These are phyloP conservation scores for Blastomussa wellsi DNA, from an alignment of 92 coral and sea anemone genomes.

Conservation along the genomic window DNA sequence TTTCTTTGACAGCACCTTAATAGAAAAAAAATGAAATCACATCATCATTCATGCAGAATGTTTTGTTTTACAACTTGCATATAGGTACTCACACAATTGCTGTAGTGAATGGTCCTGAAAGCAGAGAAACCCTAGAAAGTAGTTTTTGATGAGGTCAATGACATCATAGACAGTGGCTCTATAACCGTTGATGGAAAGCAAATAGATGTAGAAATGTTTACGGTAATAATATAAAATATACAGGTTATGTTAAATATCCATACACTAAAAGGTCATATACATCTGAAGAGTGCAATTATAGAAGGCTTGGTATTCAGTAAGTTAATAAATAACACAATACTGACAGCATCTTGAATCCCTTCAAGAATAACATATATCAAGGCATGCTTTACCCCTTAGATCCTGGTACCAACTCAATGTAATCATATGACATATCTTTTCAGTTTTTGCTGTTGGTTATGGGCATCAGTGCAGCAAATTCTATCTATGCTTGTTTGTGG, in stretches of 20 bases:
- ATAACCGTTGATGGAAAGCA: conserved; percentile 23
- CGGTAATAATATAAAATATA: conserved; percentile 19
- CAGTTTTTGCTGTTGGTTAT: conserved; percentile 46
- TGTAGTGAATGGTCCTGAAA: conserved; percentile 61
- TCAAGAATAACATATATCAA: too few species aligned
- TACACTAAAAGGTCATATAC: too few species aligned
- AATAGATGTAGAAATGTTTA: conserved; percentile 41
- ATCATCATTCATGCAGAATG: neutral
- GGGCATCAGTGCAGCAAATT: conserved; percentile 52
- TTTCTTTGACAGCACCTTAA: neutral
- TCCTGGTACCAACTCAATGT: neutral
- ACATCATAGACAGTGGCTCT: conserved; percentile 19
- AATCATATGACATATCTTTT: neutral
- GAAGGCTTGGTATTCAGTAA: too few species aligned
- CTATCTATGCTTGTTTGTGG: conserved; percentile 57
- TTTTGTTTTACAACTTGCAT: neutral
- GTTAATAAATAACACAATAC: too few species aligned
- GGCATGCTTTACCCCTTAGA: too few species aligned
- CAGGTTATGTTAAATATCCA: neutral
- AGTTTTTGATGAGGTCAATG: conserved; percentile 39
- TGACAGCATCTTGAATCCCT: too few species aligned
- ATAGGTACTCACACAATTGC: conserved; percentile 65
- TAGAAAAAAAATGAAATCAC: neutral
- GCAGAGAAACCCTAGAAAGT: conserved; percentile 21
- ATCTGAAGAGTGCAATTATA: too few species aligned